Percentiles rank a stretch among this genome's conserved stretches.
Evolutionary conservation across 1,140 invertebrate genomes (phyloP).

Genomic region (Teleopsis dalmanni): DNA sequence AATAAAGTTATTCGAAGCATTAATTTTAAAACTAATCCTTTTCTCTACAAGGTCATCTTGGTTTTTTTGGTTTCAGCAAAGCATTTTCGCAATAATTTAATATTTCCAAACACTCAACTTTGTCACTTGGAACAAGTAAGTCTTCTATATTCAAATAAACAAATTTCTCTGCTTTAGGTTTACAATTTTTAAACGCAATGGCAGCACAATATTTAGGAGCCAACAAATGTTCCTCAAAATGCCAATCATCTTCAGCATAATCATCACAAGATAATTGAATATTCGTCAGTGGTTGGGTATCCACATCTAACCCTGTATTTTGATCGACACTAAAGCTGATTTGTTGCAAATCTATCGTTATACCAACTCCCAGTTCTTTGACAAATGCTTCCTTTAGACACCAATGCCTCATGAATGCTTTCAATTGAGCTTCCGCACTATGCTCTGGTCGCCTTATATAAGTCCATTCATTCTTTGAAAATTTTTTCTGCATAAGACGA

Average conservation of each 20-base stretch:
- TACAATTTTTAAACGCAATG: slow-evolving; percentile 55
- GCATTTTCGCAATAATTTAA: slow-evolving; percentile 45
- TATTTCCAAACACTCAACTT: slow-evolving; percentile 46
- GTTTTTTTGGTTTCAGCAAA: slow-evolving; percentile 28
- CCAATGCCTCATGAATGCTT: slow-evolving; percentile 82
- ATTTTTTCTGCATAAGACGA: slow-evolving; percentile 73
- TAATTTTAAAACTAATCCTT: too few relatives aligned
- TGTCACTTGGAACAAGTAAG: slow-evolving; percentile 45
- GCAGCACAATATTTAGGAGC: slow-evolving; percentile 72
- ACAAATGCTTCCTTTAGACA: slow-evolving; percentile 93
- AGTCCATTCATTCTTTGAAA: slow-evolving; percentile 72
- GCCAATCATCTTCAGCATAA: slow-evolving; percentile 57
- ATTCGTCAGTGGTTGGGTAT: slow-evolving; percentile 52
- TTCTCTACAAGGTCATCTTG: too few relatives aligned
- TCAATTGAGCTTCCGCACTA: slow-evolving; percentile 53
- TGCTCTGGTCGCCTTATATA: slow-evolving; percentile 52
- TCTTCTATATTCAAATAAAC: slow-evolving; percentile 49
- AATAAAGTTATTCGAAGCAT: too few relatives aligned
- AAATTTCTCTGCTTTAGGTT: slow-evolving; percentile 35
- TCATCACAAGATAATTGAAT: slow-evolving; percentile 63
- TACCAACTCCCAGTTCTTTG: slow-evolving; percentile 81
- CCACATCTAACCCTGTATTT: slow-evolving; percentile 42
- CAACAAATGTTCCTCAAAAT: slow-evolving; percentile 82
- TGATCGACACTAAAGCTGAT: slow-evolving; percentile 64
- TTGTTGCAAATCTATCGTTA: slow-evolving; percentile 66